phyloP scores from a whole-genome alignment of 1,140 invertebrate species.

The Drosophila nebulosa region DNA sequence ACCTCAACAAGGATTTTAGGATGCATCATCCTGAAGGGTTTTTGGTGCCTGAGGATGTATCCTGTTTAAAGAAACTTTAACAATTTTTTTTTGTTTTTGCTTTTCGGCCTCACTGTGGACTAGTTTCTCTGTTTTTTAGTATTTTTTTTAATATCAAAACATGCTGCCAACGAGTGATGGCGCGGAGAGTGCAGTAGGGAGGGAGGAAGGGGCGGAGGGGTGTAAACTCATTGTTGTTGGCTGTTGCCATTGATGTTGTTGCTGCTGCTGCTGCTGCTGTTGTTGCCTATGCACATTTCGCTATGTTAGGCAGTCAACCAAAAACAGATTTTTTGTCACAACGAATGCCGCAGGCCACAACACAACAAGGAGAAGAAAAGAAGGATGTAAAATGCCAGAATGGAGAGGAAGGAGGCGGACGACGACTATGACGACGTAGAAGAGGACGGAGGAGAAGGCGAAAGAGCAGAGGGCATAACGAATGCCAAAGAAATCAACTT shows the following conservation, averaged over 20 bases:
- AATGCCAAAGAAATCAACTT: slow-evolving; percentile 64
- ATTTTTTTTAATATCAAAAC: background rate
- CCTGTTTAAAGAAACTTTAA: too few species aligned
- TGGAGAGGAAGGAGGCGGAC: too few species aligned
- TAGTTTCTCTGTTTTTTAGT: too few species aligned
- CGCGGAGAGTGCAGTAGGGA: too few species aligned
- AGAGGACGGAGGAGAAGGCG: background rate
- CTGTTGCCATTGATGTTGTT: too few species aligned
- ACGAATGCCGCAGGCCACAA: slow-evolving; percentile 52
- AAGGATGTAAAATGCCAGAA: background rate
- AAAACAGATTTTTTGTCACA: slow-evolving; percentile 73
- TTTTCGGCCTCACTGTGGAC: slow-evolving; percentile 14
- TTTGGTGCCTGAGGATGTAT: too few species aligned
- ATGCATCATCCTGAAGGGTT: too few species aligned
- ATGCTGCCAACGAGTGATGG: background rate
- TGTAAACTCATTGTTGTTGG: slow-evolving; percentile 4
- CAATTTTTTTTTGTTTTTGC: slow-evolving; percentile 18
- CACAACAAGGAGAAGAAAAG: slow-evolving; percentile 26
- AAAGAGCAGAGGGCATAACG: slow-evolving; percentile 4
- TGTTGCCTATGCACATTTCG: slow-evolving; percentile 45
- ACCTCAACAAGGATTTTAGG: too few species aligned
- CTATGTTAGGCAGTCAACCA: slow-evolving; percentile 64
- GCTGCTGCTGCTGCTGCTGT: slow-evolving; percentile 15
- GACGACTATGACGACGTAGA: too few species aligned
- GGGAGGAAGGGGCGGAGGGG: too few species aligned